These are phyloP conservation scores for Laticauda laticaudata DNA, from an alignment of 2,113 vertebrate species.

Conservation along the genomic window DNA sequence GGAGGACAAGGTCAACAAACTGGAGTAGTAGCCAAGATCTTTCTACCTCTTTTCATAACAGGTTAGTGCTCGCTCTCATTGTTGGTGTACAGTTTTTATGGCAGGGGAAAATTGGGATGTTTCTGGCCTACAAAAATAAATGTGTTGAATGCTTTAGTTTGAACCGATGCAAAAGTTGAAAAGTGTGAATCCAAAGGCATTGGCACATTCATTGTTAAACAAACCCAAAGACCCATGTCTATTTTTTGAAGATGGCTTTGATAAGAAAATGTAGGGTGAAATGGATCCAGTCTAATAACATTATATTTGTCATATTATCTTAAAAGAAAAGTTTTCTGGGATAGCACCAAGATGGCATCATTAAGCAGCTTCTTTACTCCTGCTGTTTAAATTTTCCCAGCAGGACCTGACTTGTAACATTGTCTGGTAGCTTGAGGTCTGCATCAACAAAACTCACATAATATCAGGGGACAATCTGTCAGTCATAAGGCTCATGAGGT, in stretches of 20 bases:
- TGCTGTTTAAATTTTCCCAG: constrained; percentile 33
- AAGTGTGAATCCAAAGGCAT: constrained; percentile 61
- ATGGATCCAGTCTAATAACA: constrained; percentile 37
- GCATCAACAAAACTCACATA: not conserved
- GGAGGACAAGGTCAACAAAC: constrained; percentile 73
- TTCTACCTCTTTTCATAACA: constrained; percentile 86
- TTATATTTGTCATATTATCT: constrained; percentile 61
- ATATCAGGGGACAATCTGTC: not conserved
- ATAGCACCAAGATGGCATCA: not conserved
- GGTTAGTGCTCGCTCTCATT: constrained; percentile 81
- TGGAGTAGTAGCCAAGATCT: constrained; percentile 78
- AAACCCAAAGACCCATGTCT: not conserved
- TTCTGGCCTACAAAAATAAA: constrained; percentile 85
- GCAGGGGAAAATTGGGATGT: constrained; percentile 82
- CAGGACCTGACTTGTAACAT: constrained; percentile 31
- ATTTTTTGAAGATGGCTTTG: constrained; percentile 18
- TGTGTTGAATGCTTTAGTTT: constrained; percentile 80
- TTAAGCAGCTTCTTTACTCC: not conserved
- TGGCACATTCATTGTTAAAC: constrained; percentile 49
- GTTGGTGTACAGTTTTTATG: constrained; percentile 85
- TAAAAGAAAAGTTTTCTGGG: constrained; percentile 20
- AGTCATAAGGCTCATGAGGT: constrained; percentile 58
- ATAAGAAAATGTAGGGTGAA: constrained; percentile 47
- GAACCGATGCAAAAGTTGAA: constrained; percentile 60
- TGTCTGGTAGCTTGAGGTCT: not conserved